Percentiles rank a stretch among this genome's conserved stretches.
Evolutionary conservation across 2,888 invertebrate species (phyloP).

Genomic region (Lissocephala sabroskyi): DNA sequence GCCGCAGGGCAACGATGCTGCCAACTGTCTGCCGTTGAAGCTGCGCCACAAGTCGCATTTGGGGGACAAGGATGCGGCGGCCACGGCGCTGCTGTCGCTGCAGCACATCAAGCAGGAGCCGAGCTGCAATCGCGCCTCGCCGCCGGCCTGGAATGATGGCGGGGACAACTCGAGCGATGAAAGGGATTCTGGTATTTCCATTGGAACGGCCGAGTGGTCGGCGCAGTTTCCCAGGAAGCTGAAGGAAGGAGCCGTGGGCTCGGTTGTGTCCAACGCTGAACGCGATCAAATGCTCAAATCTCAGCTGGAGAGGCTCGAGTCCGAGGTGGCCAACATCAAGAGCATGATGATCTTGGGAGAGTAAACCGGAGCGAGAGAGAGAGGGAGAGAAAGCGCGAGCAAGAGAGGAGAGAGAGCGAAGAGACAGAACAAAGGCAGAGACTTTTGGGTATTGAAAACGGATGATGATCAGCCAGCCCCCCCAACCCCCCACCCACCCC

Average conservation of each 20-base stretch:
- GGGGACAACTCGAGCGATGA: conserved; percentile 93
- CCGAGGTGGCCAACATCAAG: conserved; percentile 92
- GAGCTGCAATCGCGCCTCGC: conserved; percentile 78
- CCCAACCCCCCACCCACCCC: no score
- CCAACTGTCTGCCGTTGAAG: conserved; percentile 90
- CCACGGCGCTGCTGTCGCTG: conserved; percentile 83
- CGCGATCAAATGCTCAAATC: conserved; percentile 85
- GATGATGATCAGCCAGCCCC: no score
- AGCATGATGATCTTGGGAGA: conserved; percentile 80
- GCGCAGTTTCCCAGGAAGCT: conserved; percentile 66
- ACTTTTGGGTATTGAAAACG: conserved; percentile 17
- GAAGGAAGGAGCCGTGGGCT: conserved; percentile 19
- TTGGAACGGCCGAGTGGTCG: conserved; percentile 74
- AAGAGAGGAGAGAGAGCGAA: conserved; percentile 43
- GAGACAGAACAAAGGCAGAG: conserved; percentile 38
- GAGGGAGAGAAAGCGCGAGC: conserved; percentile 13
- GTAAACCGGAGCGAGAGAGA: neutral
- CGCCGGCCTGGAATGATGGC: conserved; percentile 83
- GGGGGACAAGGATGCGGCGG: conserved; percentile 91
- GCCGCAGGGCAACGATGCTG: conserved; percentile 72
- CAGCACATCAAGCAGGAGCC: conserved; percentile 92
- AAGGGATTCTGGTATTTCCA: conserved; percentile 89
- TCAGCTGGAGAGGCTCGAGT: conserved; percentile 89
- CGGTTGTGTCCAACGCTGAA: conserved; percentile 39
- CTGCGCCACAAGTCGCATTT: conserved; percentile 92